Base-by-base conservation (phyloP, 2,797 vertebrate species). In the Pogoniulus pusillus region DNA sequence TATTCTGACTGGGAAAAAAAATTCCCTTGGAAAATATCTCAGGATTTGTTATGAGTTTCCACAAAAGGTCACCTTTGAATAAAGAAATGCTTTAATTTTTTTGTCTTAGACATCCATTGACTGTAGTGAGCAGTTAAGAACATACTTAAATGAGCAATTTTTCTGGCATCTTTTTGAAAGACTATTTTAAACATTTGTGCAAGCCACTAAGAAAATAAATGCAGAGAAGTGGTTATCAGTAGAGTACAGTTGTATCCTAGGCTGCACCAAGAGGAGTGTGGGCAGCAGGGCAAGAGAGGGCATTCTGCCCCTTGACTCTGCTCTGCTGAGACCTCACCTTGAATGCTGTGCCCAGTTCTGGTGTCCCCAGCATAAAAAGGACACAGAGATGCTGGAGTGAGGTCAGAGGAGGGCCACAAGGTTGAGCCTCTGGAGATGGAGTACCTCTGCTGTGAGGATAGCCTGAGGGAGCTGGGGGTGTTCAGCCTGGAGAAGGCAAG, bases 1-100 rank as follows among this genome's bases (percentile, higher is more conserved):
- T n/a, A 94, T 79, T 79, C 88, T 79, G 81, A 49, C 73, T 85
- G 54, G 11, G 49, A 49, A 49, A 49, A 95, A 92, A 75, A 51
- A 89, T 72, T 45, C 30, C 32, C 41, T 79, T 55, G 53, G 43
- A 91, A 90, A 76, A 85, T 70, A 11, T 34, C 54, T 53, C 17
- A 69, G 22, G 66, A 81, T 82, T 86, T 86, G 43, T 39, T 54
- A 12, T 5, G 15, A 35, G 54, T 51, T 85, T 62, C 29, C 20
- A 47, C 43, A n/a, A 76, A 91, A 91, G 85, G 45, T 24, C 79
- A 9, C 3, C 26, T 66, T 85, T 85, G 19, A 18, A 54, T 51
- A 74, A 49, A 76, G 24, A 77, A 87, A 70, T 4, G 6, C 19
- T 60, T 66, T 66, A 54, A 4, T 51, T 64, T 75, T 82, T 71